Base-by-base conservation (phyloP, 1,140 invertebrate species). In the Lepidurus couesii region DNA sequence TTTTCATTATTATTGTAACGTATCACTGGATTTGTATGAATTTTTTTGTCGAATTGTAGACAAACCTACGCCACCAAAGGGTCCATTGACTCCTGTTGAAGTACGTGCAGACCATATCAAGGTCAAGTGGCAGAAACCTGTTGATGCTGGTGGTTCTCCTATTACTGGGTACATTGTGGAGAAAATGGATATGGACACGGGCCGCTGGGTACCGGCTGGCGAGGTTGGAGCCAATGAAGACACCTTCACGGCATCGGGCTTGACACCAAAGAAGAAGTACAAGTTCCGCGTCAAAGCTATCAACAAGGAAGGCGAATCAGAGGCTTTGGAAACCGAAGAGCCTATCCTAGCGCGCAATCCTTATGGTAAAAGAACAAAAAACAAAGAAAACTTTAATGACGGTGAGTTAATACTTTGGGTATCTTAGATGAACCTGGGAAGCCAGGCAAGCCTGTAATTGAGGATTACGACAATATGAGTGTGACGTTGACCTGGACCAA, bases 251-350 rank as follows among this genome's bases (percentile, higher is more conserved):
- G 93, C 99, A 81, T 93, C 95, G 83, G 95, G 95, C 43, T 89
- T 99, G 0, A 96, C 95, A 11, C 95, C 96, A 0, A 97, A 97
- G 82, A 98, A 99, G 86, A 96, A 95, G 82, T 99, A 99, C 86
- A 98, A 98, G 86, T 98, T 99, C 88, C 89, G 98, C 74, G 97
- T 99, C 0, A 97, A 96, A 82, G 98, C 98, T 44, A 93, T 97
- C 44, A 99, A 99, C 85, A 98, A 98, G 84, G 98, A 98, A 87
- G 98, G 98, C 1, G 93, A 97, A 87, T 97, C 97, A 0, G 96
- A 99, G 82, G 95, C 98, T 42, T 86, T 98, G 73, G 94, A 96
- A 85, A 95, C 95, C 42, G 91, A 92, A 11, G 94, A 95, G 82
- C 87, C 92, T 6, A 95, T 97, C 81, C 81, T 92, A 44, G 97